phyloP scores from a whole-genome alignment of 2,797 vertebrate genomes.

The Trachurus trachurus region DNA sequence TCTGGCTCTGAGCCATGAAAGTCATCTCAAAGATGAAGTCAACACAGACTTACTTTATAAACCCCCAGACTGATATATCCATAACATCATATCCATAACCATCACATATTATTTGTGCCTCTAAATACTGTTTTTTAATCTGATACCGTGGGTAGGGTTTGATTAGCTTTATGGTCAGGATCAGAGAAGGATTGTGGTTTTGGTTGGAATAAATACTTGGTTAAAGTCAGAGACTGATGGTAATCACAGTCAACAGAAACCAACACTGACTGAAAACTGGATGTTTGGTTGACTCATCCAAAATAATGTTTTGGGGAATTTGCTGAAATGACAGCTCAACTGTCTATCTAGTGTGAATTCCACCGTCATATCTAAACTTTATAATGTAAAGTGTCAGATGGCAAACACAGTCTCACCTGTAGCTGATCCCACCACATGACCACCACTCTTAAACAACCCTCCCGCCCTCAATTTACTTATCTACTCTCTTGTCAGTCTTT shows the following conservation, averaged over 20 bases:
- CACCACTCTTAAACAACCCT: conserved; percentile 18
- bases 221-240: not conserved
- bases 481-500: conserved; percentile 61
- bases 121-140: not conserved
- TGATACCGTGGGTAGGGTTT: conserved; percentile 2
- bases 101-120: not conserved
- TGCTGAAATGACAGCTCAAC: not conserved
- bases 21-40: not conserved
- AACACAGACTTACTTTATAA: too few relatives aligned
- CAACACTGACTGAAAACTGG: not conserved
- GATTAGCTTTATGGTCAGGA: not conserved
- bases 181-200: not conserved
- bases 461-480: conserved; percentile 59
- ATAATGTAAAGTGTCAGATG: not conserved
- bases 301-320: not conserved
- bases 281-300: not conserved
- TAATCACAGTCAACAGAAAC: conserved; percentile 3
- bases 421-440: conserved; percentile 11
- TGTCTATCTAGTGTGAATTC: not conserved
- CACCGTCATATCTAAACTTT: not conserved
- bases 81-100: not conserved
- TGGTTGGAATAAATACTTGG: not conserved
- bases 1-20: not conserved
- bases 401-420: conserved; percentile 45
- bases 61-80: too few relatives aligned